Evolutionary conservation across 2,888 invertebrate genomes (phyloP).

Genomic region (Mimas tiliae): DNA sequence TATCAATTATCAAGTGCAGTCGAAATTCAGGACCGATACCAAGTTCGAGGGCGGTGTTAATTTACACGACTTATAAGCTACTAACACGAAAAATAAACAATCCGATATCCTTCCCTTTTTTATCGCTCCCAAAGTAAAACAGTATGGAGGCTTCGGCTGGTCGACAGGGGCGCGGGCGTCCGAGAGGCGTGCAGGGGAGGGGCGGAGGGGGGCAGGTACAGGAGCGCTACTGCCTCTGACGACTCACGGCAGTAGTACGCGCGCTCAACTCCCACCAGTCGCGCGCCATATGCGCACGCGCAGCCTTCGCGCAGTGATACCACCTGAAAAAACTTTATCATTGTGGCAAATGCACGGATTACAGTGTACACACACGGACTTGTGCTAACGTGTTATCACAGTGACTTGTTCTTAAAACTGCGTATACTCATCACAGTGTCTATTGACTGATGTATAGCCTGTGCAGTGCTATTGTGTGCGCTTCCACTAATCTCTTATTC

Average conservation of each 20-base stretch:
- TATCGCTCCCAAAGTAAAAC: slow-evolving; percentile 77
- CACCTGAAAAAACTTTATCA: slow-evolving; percentile 50
- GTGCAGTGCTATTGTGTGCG: slow-evolving; percentile 78
- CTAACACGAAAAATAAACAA: slow-evolving; percentile 84
- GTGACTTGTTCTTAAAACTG: slow-evolving; percentile 13
- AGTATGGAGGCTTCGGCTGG: slow-evolving; percentile 68
- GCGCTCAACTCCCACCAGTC: slow-evolving; percentile 76
- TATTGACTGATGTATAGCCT: slow-evolving; percentile 78
- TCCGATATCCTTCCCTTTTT: slow-evolving; percentile 80
- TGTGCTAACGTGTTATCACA: slow-evolving; percentile 44
- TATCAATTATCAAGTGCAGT: slow-evolving; percentile 61
- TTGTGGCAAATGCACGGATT: slow-evolving; percentile 63
- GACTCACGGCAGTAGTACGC: slow-evolving; percentile 76
- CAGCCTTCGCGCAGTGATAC: slow-evolving; percentile 60
- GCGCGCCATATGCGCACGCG: slow-evolving; percentile 76
- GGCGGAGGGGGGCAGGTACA: slow-evolving; percentile 58
- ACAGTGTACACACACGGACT: slow-evolving; percentile 64
- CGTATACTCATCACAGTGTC: slow-evolving; percentile 50
- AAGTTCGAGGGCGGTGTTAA: slow-evolving; percentile 71
- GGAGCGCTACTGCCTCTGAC: slow-evolving; percentile 82
- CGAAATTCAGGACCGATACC: slow-evolving; percentile 66
- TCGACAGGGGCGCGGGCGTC: slow-evolving; percentile 45
- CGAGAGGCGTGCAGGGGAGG: slow-evolving; percentile 54
- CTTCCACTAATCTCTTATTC: slow-evolving; percentile 77
- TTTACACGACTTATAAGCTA: slow-evolving; percentile 81